Conservation (phyloP, 2,797 vertebrate species). For the Pipistrellus kuhlii region DNA sequence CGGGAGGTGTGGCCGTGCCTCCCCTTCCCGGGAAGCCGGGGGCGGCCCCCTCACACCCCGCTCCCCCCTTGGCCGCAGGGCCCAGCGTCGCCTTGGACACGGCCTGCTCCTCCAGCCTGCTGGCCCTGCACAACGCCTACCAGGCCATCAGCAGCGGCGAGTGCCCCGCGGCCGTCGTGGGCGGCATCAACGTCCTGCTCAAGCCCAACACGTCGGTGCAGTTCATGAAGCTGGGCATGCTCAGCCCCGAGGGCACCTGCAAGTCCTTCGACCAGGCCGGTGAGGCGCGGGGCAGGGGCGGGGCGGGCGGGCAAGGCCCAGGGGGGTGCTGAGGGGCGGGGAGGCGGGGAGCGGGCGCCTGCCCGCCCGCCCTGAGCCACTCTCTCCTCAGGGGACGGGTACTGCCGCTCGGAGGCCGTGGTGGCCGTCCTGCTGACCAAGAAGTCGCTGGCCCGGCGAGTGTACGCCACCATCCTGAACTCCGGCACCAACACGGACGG, state of each 20-base stretch:
- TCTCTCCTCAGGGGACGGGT: constrained; percentile 91
- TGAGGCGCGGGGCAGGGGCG: constrained; percentile 76
- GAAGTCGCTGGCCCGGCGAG: constrained; percentile 92
- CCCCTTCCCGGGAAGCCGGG: rapidly evolving
- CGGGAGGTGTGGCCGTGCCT: too few relatives aligned
- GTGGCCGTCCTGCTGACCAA: constrained; percentile 93
- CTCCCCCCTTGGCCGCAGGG: constrained; percentile 81
- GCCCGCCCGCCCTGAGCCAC: background rate
- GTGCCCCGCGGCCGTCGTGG: constrained; percentile 94
- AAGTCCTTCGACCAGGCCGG: constrained; percentile 95
- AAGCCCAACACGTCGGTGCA: constrained; percentile 98
- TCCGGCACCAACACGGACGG: constrained; percentile 97
- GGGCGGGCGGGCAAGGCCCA: too few relatives aligned
- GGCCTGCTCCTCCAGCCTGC: constrained; percentile 96
- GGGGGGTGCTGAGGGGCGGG: background rate
- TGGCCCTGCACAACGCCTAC: constrained; percentile 94
- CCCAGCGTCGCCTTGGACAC: constrained; percentile 97
- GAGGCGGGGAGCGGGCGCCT: background rate
- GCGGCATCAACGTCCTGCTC: constrained; percentile 94
- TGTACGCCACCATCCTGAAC: constrained; percentile 96
- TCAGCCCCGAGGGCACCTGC: constrained; percentile 95
- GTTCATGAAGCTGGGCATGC: constrained; percentile 98
- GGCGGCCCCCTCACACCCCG: background rate
- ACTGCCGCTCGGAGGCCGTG: constrained; percentile 96
- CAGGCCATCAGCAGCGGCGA: constrained; percentile 92